These are phyloP conservation scores for Aldrovandia affinis DNA, from an alignment of 2,797 vertebrate genomes.

Conservation along the genomic window DNA sequence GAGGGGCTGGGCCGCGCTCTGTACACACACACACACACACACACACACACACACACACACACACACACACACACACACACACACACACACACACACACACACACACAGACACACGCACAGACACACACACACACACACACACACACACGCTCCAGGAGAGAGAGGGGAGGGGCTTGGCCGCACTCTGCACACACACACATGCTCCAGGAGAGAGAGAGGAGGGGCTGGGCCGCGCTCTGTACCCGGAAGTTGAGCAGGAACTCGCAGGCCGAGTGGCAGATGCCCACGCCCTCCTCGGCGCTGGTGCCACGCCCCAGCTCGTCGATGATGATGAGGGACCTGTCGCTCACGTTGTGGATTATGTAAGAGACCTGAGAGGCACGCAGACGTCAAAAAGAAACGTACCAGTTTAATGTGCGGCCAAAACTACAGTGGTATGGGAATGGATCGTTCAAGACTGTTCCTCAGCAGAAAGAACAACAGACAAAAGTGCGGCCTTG, in stretches of 20 bases:
- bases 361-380: conserved; percentile 89
- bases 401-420: not conserved
- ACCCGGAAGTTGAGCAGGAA: conserved; percentile 91
- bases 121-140: too few species aligned
- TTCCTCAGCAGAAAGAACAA: not conserved
- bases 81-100: too few species aligned
- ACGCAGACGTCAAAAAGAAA: conserved; percentile 32
- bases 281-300: conserved; percentile 94
- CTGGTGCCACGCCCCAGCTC: conserved; percentile 95
- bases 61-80: too few species aligned
- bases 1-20: too few species aligned
- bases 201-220: conserved; percentile 31
- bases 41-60: too few species aligned
- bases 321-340: conserved; percentile 93
- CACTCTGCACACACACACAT: too few species aligned
- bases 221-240: conserved; percentile 38
- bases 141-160: too few species aligned
- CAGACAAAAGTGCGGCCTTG: not conserved
- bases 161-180: too few species aligned
- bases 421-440: not conserved
- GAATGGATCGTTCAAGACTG: not conserved
- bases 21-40: too few species aligned
- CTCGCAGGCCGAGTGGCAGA: conserved; percentile 93
- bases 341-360: conserved; percentile 89
- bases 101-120: too few species aligned